Evolutionary conservation across 2,113 vertebrate genomes (phyloP).

Genomic region (Fregata magnificens): DNA sequence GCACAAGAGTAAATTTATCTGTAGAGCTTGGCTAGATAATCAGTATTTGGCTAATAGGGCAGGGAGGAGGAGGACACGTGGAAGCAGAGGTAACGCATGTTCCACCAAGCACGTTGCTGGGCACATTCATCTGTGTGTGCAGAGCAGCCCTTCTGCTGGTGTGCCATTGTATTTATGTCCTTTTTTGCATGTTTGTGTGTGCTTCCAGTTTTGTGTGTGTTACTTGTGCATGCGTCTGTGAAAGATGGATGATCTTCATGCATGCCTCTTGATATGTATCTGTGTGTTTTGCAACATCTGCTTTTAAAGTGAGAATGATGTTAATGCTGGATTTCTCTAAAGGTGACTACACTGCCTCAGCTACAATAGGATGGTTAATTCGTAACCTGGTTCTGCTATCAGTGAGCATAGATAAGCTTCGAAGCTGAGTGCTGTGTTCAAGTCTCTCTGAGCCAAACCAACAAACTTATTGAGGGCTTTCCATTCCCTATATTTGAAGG

Average conservation of each 20-base stretch:
- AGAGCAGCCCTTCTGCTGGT: neutral
- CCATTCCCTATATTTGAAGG: neutral
- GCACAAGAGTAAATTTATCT: neutral
- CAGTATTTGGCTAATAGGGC: neutral
- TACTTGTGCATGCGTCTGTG: neutral
- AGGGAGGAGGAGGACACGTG: neutral
- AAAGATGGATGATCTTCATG: neutral
- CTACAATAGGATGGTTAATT: conserved; percentile 29
- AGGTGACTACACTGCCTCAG: neutral
- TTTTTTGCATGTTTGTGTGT: neutral
- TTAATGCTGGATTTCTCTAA: neutral
- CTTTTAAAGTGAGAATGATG: neutral
- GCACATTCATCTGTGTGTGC: neutral
- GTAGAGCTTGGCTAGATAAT: neutral
- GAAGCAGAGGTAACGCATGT: neutral
- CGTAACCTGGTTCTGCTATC: neutral
- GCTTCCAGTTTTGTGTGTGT: neutral
- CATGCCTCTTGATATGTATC: neutral
- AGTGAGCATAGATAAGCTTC: neutral
- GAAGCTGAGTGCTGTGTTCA: neutral
- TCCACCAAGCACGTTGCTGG: neutral
- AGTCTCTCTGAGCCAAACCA: neutral
- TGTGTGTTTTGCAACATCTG: neutral
- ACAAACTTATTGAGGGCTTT: neutral
- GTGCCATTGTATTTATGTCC: neutral